Percentiles rank a stretch among this genome's conserved stretches.
These are phyloP conservation scores for Hydroisotoma schaefferi DNA, from an alignment of 2,888 invertebrate genomes.

Conservation along the genomic window DNA sequence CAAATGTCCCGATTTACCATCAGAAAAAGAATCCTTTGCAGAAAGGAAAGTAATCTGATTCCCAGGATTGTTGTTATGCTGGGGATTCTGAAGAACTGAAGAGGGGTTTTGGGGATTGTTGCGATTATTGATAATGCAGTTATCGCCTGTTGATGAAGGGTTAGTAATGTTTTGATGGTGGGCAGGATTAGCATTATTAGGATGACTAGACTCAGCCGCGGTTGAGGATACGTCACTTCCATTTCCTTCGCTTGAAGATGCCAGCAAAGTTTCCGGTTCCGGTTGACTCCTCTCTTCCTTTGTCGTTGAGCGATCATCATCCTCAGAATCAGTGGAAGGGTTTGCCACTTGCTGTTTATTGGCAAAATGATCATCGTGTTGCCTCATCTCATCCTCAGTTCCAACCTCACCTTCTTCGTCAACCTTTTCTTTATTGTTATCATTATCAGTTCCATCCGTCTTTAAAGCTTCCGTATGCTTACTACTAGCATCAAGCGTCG, in stretches of 20 bases:
- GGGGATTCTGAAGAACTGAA: no score
- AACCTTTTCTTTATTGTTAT: conserved; percentile 10
- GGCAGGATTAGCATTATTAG: conserved; percentile 9
- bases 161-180: conserved; percentile 12
- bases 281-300: conserved; percentile 24
- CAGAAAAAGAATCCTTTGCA: not conserved
- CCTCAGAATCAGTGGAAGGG: no score
- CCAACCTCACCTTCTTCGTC: not conserved
- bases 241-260: conserved; percentile 38
- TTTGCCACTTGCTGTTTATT: conserved; percentile 14
- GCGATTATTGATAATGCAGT: not conserved
- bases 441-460: no score
- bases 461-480: conserved; percentile 16
- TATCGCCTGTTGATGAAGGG: no score
- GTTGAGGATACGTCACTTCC: conserved; percentile 37
- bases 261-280: conserved; percentile 46
- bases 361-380: conserved; percentile 9
- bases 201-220: conserved; percentile 13
- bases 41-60: not conserved
- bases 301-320: not conserved
- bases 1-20: no score
- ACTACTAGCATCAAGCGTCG: not conserved
- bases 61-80: no score
- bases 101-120: conserved; percentile 16
- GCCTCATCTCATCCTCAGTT: not conserved